Evolutionary conservation across 2,888 invertebrate genomes (phyloP), one percentile per base, ranked within the genome.

Genomic region (Hyalella azteca): DNA sequence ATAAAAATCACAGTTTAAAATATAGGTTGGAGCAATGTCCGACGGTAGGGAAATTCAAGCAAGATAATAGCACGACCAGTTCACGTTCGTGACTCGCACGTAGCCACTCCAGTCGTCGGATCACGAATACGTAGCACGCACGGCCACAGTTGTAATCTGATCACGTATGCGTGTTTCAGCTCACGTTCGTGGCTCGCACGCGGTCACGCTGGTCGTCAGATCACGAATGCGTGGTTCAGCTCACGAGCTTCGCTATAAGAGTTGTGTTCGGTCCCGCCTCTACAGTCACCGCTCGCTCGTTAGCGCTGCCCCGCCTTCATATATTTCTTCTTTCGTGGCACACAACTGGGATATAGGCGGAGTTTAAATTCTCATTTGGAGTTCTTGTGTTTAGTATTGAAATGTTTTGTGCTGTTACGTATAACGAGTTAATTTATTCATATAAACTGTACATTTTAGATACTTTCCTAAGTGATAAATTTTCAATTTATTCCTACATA

Each of bases 241-340:
- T 54, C 54, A 54, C 54, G 54, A 54, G 26, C 29, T 54, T 26
- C 54, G 26, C n/a, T n/a, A n/a, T 54, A 54, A 54, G 54, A 26
- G 26, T 29, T 54, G 4, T 29, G 26, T 29, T 9, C 26, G 29
- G 29, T 29, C 7, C 54, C 54, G 22, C 54, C 54, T 54, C 54
- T 54, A 13, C n/a, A n/a, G n/a, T n/a, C 54, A 54, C 22, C 26
- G 1, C 22, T 29, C 26, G 54, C 22, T 54, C 26, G 26, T 26
- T 3, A 54, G 54, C 11, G 54, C 22, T 4, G 54, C 54, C 29
- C 54, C 54, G 22, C 54, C 54, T 54, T 26, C 54, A 26, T 29
- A 26, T 54, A 22, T 29, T 54, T 29, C 4, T 29, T 29, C 7
- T 54, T 54, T 29, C 54, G n/a, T n/a, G n/a, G n/a, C n/a, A n/a